Evolutionary conservation across 2,797 vertebrate genomes (phyloP).

Genomic region (Masticophis lateralis): DNA sequence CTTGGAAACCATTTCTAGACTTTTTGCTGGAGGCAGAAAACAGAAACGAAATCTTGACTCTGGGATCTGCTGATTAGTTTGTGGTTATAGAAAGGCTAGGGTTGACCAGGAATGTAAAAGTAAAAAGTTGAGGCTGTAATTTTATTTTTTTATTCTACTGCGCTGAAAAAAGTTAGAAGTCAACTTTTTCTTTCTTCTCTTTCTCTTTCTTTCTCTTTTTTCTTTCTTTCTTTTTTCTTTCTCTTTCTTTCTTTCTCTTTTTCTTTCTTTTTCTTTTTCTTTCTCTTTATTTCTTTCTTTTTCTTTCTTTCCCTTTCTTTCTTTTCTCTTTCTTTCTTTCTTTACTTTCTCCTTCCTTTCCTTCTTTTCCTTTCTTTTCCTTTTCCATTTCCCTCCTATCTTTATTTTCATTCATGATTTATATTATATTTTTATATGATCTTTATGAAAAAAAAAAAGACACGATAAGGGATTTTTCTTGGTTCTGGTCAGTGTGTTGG

Average conservation of each 20-base stretch:
- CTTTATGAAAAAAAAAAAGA: neutral
- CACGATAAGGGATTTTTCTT: neutral
- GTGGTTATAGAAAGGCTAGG: neutral
- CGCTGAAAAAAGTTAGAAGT: neutral
- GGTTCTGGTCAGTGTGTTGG: neutral
- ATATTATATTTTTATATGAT: neutral
- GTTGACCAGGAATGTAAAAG: neutral
- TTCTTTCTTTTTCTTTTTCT: no score
- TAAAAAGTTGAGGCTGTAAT: neutral
- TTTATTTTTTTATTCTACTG: neutral
- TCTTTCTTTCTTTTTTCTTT: no score
- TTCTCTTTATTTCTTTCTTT: fast-evolving
- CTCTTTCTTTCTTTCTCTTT: no score
- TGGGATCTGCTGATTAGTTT: neutral
- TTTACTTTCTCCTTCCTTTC: no score
- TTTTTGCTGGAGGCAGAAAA: neutral
- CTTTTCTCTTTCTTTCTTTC: fast-evolving
- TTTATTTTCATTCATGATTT: neutral
- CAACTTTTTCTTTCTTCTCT: neutral
- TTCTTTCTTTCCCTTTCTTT: no score
- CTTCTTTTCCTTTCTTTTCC: no score
- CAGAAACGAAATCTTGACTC: neutral
- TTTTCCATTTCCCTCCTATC: neutral
- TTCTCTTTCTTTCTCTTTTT: no score
- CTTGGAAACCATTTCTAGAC: neutral